Percentiles rank a stretch among this genome's conserved stretches.
These are phyloP conservation scores for Gryon sp. DNA, from an alignment of 1,140 invertebrate genomes.

Conservation along the genomic window DNA sequence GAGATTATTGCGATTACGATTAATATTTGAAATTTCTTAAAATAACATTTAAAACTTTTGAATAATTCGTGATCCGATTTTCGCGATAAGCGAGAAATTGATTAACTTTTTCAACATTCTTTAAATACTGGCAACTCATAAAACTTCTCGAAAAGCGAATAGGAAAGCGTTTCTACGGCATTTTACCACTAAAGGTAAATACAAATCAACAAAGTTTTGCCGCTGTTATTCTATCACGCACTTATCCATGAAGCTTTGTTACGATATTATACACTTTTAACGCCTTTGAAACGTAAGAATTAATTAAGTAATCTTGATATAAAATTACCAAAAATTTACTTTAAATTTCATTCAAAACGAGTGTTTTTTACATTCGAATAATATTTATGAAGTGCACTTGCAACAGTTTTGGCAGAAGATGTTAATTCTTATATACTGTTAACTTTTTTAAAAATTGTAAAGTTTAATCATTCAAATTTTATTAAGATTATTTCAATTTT, in stretches of 20 bases:
- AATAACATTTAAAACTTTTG: constrained; percentile 57
- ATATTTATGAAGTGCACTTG: too few relatives aligned
- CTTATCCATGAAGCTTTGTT: constrained; percentile 18
- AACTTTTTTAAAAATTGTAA: too few relatives aligned
- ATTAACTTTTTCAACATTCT: constrained; percentile 67
- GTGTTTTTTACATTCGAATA: too few relatives aligned
- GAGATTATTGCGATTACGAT: not conserved
- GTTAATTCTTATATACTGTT: too few relatives aligned
- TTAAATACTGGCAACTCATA: constrained; percentile 61
- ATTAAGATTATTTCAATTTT: too few relatives aligned
- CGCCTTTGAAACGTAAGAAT: not conserved
- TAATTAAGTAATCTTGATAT: too few relatives aligned
- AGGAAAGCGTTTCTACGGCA: constrained; percentile 61
- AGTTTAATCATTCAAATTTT: too few relatives aligned
- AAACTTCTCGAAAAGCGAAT: constrained; percentile 67
- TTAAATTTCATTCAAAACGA: too few relatives aligned
- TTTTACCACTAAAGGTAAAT: constrained; percentile 54
- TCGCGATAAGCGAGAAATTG: constrained; percentile 60
- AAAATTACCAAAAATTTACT: too few relatives aligned
- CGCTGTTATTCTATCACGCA: constrained; percentile 28
- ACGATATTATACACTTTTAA: constrained; percentile 35
- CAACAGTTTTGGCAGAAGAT: too few relatives aligned
- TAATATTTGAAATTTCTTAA: constrained; percentile 48
- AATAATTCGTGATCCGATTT: constrained; percentile 51
- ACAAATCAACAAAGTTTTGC: constrained; percentile 63